Base-by-base conservation (phyloP, 2,888 invertebrate genomes). In the Chloroclysta siterata region DNA sequence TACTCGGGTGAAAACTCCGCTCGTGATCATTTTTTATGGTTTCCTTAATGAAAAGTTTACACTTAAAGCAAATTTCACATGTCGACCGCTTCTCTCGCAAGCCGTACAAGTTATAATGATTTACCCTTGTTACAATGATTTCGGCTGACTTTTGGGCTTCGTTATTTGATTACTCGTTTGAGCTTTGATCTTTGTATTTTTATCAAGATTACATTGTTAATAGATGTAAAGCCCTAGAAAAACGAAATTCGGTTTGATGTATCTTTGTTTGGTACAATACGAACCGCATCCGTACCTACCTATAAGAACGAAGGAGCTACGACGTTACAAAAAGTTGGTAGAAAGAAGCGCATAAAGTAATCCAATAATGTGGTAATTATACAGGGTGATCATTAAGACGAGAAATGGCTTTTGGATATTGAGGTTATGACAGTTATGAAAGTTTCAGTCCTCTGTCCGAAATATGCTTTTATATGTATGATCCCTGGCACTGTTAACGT, bases 11-110 rank as follows among this genome's bases (percentile, higher is more conserved):
- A 81, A 84, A 85, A 82, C 81, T 85, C 82, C 76, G 76, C 78
- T 75, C 74, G 73, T 74, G 72, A 79, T 75, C 83, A 74, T 79
- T 85, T 91, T 72, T 81, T 91, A 90, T 70, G 92, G 91, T 76
- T 89, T 92, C 91, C 81, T 85, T 88, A 90, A 91, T 89, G 90
- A 90, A 89, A 90, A 90, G 85, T 90, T 89, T 87, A 90, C 88
- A 88, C 82, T 89, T 81, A 70, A 81, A 85, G 82, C 80, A 80
- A 84, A 83, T 82, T 88, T 84, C 80, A 86, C 80, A 82, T 86
- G 84, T 83, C 82, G 84, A 79, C 80, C 78, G 75, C 73, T 77
- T 77, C 76, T 81, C 75, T 73, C 75, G 60, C 68, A 88, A 88
- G 83, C 89, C 89, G 63, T 81, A 86, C 60, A 81, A 78, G 71